Evolutionary conservation across 1,140 invertebrate species (phyloP).

Genomic region (Heterodera carotae): DNA sequence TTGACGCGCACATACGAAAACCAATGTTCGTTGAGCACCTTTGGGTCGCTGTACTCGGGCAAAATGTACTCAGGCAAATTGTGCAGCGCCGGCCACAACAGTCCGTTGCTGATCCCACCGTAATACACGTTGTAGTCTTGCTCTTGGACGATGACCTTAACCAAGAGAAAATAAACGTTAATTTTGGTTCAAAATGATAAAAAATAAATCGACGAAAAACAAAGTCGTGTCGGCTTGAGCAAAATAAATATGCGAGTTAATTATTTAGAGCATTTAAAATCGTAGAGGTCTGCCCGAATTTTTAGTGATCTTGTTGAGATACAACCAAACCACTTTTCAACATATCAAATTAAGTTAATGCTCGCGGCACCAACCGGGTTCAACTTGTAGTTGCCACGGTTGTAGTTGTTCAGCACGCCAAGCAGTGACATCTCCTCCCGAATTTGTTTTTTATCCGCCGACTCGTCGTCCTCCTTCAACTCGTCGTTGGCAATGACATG

Average conservation of each 20-base stretch:
- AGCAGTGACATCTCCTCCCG: conserved; percentile 63
- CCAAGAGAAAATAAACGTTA: too few species aligned
- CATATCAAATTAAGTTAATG: not conserved
- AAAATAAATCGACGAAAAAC: too few species aligned
- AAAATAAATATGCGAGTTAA: too few species aligned
- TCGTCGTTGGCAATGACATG: conserved; percentile 64
- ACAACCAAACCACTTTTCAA: not conserved
- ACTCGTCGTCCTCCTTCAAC: conserved; percentile 48
- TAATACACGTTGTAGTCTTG: conserved; percentile 64
- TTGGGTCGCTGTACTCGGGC: conserved; percentile 60
- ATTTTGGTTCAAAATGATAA: not conserved
- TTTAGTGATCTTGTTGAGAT: not conserved
- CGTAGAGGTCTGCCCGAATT: too few species aligned
- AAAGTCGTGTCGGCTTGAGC: too few species aligned
- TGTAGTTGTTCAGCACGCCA: conserved; percentile 64
- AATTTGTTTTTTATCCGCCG: conserved; percentile 32
- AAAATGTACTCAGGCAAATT: conserved; percentile 65
- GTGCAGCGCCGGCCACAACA: conserved; percentile 64
- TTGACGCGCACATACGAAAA: conserved; percentile 63
- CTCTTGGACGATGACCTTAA: conserved; percentile 59
- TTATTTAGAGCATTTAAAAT: too few species aligned
- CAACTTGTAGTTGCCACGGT: conserved; percentile 62
- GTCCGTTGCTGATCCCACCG: conserved; percentile 63
- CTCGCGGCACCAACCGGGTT: conserved; percentile 47
- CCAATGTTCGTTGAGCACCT: conserved; percentile 57